Conservation (phyloP, 2,113 vertebrate species). For the Nannospalax galili region DNA sequence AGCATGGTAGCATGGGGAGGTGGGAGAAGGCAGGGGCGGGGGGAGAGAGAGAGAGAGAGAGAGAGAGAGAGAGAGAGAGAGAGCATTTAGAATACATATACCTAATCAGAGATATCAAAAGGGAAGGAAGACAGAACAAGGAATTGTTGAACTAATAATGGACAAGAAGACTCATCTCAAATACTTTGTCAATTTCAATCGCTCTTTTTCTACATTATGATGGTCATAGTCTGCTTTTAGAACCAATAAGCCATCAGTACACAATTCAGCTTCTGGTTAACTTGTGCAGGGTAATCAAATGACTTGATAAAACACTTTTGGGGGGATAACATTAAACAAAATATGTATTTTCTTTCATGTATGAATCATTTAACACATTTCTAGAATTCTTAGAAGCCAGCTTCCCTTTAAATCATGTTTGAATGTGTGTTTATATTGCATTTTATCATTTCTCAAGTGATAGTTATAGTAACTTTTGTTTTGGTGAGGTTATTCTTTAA, state of each 20-base stretch:
- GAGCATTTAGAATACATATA: too few relatives aligned
- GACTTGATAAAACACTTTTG: too few relatives aligned
- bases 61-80: too few relatives aligned
- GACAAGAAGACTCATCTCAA: too few relatives aligned
- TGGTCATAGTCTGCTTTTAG: not conserved
- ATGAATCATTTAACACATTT: not conserved
- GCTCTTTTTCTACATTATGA: not conserved
- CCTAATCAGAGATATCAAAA: not conserved
- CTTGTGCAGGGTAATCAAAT: too few relatives aligned
- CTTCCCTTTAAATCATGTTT: not conserved
- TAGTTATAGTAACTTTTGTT: slow-evolving; percentile 9
- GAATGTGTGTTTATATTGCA: not conserved
- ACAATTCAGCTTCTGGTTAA: too few relatives aligned
- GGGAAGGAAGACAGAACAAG: not conserved
- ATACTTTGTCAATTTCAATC: not conserved
- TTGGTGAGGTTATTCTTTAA: too few relatives aligned
- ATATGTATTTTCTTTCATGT: not conserved
- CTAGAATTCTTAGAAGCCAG: not conserved
- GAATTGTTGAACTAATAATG: not conserved
- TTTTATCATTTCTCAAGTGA: slow-evolving; percentile 30
- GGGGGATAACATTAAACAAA: too few relatives aligned
- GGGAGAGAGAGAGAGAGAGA: not conserved
- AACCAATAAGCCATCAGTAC: not conserved
- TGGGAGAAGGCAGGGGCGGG: too few relatives aligned
- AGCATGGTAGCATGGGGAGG: not conserved